A percentile compares a stretch with the other conserved stretches of the same genome.
Evolutionary conservation across 2,888 invertebrate genomes (phyloP).

Genomic region (Taphrorychus bicolor): DNA sequence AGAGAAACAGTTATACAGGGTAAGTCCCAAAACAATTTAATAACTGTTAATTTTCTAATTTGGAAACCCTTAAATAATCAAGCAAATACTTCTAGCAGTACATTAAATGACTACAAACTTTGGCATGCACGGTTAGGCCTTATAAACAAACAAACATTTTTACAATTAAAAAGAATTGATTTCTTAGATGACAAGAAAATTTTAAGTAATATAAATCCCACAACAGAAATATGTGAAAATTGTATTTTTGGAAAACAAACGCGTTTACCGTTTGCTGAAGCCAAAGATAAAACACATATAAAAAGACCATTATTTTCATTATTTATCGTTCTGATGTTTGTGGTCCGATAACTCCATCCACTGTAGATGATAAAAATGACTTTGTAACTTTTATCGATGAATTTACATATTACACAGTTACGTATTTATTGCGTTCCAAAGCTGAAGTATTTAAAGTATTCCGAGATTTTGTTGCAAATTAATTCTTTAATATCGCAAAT

Average conservation of each 20-base stretch:
- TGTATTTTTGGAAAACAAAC: constrained; percentile 27
- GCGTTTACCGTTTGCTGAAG: constrained; percentile 36
- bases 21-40: constrained; percentile 6
- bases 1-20: not conserved
- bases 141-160: not conserved
- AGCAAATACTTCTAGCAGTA: not conserved
- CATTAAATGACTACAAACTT: not conserved
- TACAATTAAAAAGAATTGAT: constrained; percentile 10
- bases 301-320: constrained; percentile 50
- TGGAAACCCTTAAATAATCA: not conserved
- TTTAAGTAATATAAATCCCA: not conserved
- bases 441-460: not conserved
- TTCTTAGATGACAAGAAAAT: not conserved
- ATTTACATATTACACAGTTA: constrained; percentile 8
- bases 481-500: constrained; percentile 33
- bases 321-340: constrained; percentile 51
- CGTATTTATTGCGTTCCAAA: not conserved
- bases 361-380: constrained; percentile 33
- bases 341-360: constrained; percentile 51
- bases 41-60: not conserved
- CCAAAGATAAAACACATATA: constrained; percentile 46
- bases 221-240: constrained; percentile 11
- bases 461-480: too few relatives aligned
- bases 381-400: constrained; percentile 20
- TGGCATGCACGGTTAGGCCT: constrained; percentile 8